Evolutionary conservation across 2,113 vertebrate species (phyloP), one percentile per base, ranked within the genome.

Genomic region (Cacatua alba): DNA sequence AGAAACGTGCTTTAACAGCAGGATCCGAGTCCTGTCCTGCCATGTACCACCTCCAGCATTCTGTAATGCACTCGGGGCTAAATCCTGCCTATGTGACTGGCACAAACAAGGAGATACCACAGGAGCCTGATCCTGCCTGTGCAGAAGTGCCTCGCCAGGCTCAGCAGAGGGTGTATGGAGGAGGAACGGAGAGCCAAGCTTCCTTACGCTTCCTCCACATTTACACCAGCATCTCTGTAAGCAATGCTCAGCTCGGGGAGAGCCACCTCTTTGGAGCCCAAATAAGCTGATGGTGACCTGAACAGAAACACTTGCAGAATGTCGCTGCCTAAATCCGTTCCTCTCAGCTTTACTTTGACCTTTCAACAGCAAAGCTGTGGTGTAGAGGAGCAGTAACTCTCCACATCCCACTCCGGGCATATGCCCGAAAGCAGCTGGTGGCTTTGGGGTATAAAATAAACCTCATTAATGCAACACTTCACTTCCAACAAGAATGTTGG

Each of bases 31-130:
- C 41, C 63, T 19, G 29, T 57, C 43, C 69, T 39, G 63, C 85
- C 11, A 13, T 1, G 2, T 10, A 21, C 1, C 77, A 26, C 25
- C 43, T 62, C 25, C 6, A 0, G 51, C 6, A 1, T 41, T 57
- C 15, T 9, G 35, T 46, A 43, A 4, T 18, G 25, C 41, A 59
- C 79, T 7, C 0, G 0, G 84, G 85, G 87, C 69, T 9, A 7
- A 65, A 35, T 26, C 60, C 15, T 92, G 64, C 69, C 68, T 48
- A 0, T 9, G 7, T 5, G 4, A 17, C 49, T 3, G 41, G 76
- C 69, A 39, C 72, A 48, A 25, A 37, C 1, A 2, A 12, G 80
- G 51, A 65, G 24, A 19, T 4, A 39, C 48, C 72, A 21, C 0
- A 0, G 53, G 18, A 70, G 20, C 55, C 71, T 15, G 37, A 39